A percentile compares a stretch with the other conserved stretches of the same genome.
Evolutionary conservation across 2,797 vertebrate genomes (phyloP).

Genomic region (Peromyscus attwateri): DNA sequence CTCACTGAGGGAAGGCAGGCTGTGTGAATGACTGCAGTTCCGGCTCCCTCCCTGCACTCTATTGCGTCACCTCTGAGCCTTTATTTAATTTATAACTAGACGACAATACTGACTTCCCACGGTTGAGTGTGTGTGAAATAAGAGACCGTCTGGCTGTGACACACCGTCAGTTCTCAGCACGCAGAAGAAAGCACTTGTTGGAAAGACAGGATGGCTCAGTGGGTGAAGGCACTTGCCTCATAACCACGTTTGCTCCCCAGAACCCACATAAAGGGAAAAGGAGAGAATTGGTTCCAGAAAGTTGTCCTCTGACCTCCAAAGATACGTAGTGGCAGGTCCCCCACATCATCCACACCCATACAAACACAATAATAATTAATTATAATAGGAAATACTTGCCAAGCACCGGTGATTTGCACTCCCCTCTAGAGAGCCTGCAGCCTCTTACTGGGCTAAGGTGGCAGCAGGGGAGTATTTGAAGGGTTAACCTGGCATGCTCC

Average conservation of each 20-base stretch:
- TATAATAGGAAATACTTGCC: background rate
- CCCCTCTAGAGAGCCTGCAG: background rate
- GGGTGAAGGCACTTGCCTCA: background rate
- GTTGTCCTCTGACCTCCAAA: background rate
- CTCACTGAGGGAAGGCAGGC: background rate
- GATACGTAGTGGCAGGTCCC: background rate
- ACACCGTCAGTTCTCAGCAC: accelerated
- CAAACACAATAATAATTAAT: background rate
- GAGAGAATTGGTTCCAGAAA: background rate
- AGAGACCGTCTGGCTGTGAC: background rate
- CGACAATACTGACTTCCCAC: slow-evolving; percentile 71
- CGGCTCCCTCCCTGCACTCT: background rate
- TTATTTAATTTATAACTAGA: slow-evolving; percentile 68
- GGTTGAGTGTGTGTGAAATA: background rate
- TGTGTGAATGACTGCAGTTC: background rate
- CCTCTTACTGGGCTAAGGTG: background rate
- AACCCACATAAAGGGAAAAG: background rate
- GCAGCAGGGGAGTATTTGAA: background rate
- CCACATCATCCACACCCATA: background rate
- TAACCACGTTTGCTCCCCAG: background rate
- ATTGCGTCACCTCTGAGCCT: slow-evolving; percentile 62
- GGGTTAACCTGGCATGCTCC: slow-evolving; percentile 48
- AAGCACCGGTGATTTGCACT: accelerated
- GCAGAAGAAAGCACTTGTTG: background rate
- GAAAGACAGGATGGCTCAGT: background rate